Evolutionary conservation across 2,113 vertebrate genomes (phyloP), one percentile per base, ranked within the genome.

Genomic region (Leucosticte australis): DNA sequence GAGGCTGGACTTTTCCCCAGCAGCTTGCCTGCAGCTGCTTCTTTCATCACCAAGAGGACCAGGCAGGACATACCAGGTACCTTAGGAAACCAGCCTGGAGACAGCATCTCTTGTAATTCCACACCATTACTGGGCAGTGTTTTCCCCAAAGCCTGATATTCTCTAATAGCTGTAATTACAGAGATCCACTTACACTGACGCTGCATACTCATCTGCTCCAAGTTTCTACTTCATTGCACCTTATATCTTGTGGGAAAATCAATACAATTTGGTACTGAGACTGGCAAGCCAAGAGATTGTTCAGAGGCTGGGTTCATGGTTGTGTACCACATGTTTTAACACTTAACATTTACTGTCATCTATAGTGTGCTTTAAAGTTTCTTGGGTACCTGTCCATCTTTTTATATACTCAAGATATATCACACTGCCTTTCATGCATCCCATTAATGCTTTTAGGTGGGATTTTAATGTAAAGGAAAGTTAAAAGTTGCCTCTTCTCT

Each of bases 231-330:
- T 90, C 27, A 7, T 50, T 77, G 47, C 10, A 5, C 74, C 59
- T 84, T 81, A 23, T 78, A 81, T 93, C 86, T 88, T 85, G 83
- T 90, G 91, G 57, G 91, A 95, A 84, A 62, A 87, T 84, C 73
- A 82, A 47, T 93, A 47, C 27, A n/a, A 2, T 82, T 83, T 91
- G 65, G 56, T 85, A 53, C 44, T 2, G 9, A 74, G 42, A 67
- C 56, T 74, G 37, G 49, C 62, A 83, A 49, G 59, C 33, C 67
- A 44, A 56, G 57, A 82, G 69, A 22, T 65, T 86, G 59, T 75
- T 83, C 68, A 77, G 80, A 65, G 76, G 28, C 46, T 55, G 41
- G n/a, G 6, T 73, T 77, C 3, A 2, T 89, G 68, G 50, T 65
- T 77, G 47, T 35, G 31, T 85, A 50, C 82, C 56, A 42, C 1